These are phyloP conservation scores for Lasius platythorax DNA, from an alignment of 2,888 invertebrate species.

Conservation along the genomic window DNA sequence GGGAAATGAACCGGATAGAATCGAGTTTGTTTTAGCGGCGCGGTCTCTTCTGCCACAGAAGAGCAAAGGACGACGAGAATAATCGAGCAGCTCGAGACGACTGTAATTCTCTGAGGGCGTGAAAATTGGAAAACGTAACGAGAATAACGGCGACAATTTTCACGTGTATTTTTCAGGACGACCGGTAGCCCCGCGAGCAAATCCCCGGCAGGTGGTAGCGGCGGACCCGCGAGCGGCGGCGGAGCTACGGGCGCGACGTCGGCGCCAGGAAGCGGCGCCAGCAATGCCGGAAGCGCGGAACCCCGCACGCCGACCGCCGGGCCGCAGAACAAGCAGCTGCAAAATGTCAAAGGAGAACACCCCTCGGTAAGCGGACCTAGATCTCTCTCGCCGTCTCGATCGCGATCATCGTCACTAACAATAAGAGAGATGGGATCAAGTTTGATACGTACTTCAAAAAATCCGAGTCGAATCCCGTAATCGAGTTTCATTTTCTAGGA, in stretches of 20 bases:
- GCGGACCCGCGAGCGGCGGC: slow-evolving; percentile 49
- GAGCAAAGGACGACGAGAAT: background rate
- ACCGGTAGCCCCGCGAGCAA: slow-evolving; percentile 91
- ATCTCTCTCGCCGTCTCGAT: too few species aligned
- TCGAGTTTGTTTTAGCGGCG: background rate
- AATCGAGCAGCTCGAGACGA: background rate
- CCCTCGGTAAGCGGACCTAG: slow-evolving; percentile 88
- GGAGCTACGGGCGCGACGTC: slow-evolving; percentile 51
- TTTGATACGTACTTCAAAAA: too few species aligned
- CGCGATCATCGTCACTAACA: too few species aligned
- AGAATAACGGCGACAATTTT: slow-evolving; percentile 10
- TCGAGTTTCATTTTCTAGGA: too few species aligned
- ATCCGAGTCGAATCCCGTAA: too few species aligned
- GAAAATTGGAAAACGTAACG: background rate
- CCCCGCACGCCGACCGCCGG: slow-evolving; percentile 87
- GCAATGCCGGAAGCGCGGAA: slow-evolving; percentile 85
- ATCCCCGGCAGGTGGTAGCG: slow-evolving; percentile 89
- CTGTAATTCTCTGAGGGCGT: background rate
- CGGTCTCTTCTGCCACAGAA: background rate
- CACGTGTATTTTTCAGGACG: slow-evolving; percentile 86
- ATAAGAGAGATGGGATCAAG: too few species aligned
- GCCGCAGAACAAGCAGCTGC: slow-evolving; percentile 91
- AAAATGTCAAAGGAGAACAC: slow-evolving; percentile 92
- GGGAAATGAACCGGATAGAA: background rate
- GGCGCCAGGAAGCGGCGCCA: slow-evolving; percentile 83